phyloP scores from a whole-genome alignment of 1,140 invertebrate species.

The Bombus pyrosoma region DNA sequence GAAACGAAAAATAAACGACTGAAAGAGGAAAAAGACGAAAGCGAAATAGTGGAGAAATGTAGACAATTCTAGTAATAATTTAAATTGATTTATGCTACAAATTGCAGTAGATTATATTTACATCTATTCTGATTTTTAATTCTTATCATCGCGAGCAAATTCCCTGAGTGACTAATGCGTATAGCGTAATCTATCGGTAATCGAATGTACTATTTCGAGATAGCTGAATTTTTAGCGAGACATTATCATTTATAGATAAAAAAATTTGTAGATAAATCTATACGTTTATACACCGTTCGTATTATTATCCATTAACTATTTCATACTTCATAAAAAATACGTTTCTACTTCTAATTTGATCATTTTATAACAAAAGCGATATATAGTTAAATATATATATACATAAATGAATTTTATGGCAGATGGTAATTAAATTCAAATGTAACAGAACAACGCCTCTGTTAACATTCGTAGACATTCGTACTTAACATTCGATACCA shows the following conservation, averaged over 20 bases:
- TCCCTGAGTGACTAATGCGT: background rate
- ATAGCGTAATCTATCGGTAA: conserved; percentile 21
- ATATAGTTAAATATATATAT: background rate
- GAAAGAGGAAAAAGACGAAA: background rate
- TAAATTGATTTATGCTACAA: background rate
- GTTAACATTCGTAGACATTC: too few relatives aligned
- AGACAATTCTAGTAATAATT: background rate
- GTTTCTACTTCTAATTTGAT: background rate
- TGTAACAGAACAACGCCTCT: too few relatives aligned
- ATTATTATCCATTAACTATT: background rate
- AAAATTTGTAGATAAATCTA: background rate
- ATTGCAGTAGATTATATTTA: background rate
- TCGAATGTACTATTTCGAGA: background rate
- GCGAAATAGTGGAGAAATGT: too few relatives aligned
- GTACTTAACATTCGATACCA: background rate
- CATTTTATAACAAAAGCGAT: background rate
- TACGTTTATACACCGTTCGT: background rate
- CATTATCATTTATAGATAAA: background rate
- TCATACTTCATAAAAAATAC: background rate
- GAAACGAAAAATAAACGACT: conserved; percentile 9
- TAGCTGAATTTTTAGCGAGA: background rate
- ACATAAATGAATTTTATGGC: conserved; percentile 34
- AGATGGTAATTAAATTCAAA: background rate
- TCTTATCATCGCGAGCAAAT: background rate
- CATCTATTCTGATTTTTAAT: background rate